phyloP scores from a whole-genome alignment of 2,888 invertebrate genomes.

The Hypomecis punctinalis region DNA sequence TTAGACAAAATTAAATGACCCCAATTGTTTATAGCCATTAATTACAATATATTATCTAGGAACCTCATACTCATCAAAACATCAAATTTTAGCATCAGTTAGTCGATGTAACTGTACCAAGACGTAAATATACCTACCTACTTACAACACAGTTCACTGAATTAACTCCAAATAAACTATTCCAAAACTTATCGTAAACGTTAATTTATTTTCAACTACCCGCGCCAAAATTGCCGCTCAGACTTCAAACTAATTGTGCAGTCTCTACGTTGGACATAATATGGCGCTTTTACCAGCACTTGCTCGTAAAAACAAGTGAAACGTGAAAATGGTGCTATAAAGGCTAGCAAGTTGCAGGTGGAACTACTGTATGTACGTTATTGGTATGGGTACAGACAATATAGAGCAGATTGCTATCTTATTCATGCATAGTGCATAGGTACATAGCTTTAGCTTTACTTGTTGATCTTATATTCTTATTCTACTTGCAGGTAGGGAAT shows the following conservation, averaged over 20 bases:
- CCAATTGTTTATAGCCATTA: no score
- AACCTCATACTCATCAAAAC: no score
- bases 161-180: no score
- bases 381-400: neutral
- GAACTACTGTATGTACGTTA: neutral
- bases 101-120: no score
- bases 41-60: no score
- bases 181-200: no score
- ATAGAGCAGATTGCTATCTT: neutral
- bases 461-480: no score
- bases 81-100: no score
- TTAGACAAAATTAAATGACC: no score
- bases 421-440: neutral
- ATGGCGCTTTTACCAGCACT: neutral
- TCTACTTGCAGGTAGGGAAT: no score
- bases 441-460: neutral
- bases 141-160: no score
- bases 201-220: neutral
- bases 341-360: neutral
- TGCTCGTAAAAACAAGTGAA: conserved; percentile 9
- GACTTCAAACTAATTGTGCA: conserved; percentile 7
- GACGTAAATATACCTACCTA: no score
- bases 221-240: neutral
- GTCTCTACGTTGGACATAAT: neutral
- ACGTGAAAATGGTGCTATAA: conserved; percentile 6